phyloP scores from a whole-genome alignment of 1,140 invertebrate genomes.

The Platyscapa corneri region DNA sequence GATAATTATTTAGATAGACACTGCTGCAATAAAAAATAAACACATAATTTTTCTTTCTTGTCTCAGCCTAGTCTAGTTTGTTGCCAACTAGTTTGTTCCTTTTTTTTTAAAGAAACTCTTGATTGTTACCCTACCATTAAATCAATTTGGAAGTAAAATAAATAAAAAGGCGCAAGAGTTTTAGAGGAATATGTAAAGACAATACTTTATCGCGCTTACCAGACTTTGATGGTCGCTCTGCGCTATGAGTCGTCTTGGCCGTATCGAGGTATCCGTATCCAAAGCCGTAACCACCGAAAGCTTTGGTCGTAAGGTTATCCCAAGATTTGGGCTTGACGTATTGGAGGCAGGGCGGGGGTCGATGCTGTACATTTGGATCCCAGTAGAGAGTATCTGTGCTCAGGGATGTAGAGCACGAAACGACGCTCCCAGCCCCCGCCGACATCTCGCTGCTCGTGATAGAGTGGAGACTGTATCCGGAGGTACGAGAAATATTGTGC shows the following conservation, averaged over 20 bases:
- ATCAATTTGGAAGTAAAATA: not conserved
- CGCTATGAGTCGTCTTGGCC: constrained; percentile 74
- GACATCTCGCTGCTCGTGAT: constrained; percentile 85
- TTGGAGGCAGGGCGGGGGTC: constrained; percentile 75
- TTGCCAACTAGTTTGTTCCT: too few relatives aligned
- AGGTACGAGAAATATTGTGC: constrained; percentile 72
- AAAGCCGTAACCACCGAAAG: constrained; percentile 87
- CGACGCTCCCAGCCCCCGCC: constrained; percentile 75
- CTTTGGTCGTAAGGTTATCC: constrained; percentile 89
- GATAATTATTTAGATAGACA: too few relatives aligned
- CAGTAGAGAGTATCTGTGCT: constrained; percentile 90
- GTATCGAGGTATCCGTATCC: constrained; percentile 88
- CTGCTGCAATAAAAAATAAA: too few relatives aligned
- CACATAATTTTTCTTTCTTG: too few relatives aligned
- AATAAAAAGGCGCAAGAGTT: not conserved
- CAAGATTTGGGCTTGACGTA: constrained; percentile 89
- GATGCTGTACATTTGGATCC: constrained; percentile 79
- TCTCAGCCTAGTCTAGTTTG: too few relatives aligned
- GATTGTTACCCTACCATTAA: too few relatives aligned
- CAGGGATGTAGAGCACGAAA: constrained; percentile 86
- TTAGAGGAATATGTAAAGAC: too few relatives aligned
- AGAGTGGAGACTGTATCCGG: constrained; percentile 87
- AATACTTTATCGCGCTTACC: constrained; percentile 7
- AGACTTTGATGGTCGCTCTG: constrained; percentile 68
- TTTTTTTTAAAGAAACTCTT: too few relatives aligned